Evolutionary conservation across 2,113 vertebrate species (phyloP).

Genomic region (Uria aalge): DNA sequence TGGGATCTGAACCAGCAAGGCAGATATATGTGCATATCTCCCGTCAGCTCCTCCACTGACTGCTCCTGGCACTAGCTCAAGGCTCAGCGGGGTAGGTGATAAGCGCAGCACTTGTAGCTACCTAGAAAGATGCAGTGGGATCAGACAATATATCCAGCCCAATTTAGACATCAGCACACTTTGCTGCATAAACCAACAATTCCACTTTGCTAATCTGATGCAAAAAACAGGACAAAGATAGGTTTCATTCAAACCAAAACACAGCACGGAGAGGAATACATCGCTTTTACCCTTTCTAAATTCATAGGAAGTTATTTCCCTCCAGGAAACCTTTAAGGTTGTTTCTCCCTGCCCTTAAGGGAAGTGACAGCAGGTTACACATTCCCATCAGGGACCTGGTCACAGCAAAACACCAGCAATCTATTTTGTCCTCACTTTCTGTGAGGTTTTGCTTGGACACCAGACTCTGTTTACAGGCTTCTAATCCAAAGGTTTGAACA

Average conservation of each 20-base stretch:
- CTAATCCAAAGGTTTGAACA: slow-evolving; percentile 51
- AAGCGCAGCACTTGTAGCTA: not conserved
- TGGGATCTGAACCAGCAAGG: not conserved
- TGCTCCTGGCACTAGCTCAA: not conserved
- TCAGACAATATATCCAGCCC: not conserved
- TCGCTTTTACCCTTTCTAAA: not conserved
- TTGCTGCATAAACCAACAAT: not conserved
- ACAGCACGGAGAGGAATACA: not conserved
- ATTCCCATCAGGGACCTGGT: not conserved
- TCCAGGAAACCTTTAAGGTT: slow-evolving; percentile 20
- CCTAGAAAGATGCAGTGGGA: not conserved
- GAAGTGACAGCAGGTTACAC: slow-evolving; percentile 16
- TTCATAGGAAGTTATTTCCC: not conserved
- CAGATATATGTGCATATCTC: not conserved
- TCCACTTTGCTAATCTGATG: not conserved
- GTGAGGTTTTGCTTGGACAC: slow-evolving; percentile 13
- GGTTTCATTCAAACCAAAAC: not conserved
- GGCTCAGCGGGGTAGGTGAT: not conserved
- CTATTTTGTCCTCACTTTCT: slow-evolving; percentile 42
- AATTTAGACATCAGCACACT: not conserved
- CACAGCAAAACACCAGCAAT: not conserved
- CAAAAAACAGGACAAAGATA: not conserved
- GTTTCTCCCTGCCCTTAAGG: slow-evolving; percentile 5
- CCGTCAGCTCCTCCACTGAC: not conserved
- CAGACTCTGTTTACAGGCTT: slow-evolving; percentile 39